Evolutionary conservation across 2,888 invertebrate genomes (phyloP), one percentile per base, ranked within the genome.

Genomic region (Branchipolynoe longqiensis): DNA sequence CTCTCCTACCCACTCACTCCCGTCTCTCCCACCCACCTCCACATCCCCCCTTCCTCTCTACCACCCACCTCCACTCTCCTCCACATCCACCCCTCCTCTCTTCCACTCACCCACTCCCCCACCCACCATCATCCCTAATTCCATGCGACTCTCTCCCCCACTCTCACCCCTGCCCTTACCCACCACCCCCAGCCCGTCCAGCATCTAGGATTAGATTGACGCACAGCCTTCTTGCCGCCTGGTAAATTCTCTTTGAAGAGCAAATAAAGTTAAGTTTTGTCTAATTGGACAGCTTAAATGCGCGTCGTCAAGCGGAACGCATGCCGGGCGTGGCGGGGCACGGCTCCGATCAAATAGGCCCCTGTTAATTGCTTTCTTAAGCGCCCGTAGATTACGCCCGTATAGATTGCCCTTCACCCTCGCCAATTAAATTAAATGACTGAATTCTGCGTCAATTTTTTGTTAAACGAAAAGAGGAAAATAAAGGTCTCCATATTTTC

Each of bases 261-360:
- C 78, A 78, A 78, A 78, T 78, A 78, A 78, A 48, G 78, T 78
- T 78, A 78, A 78, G 48, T 78, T 78, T 78, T 78, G 78, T 78
- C 78, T 78, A 78, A 78, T 78, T 48, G 78, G 54, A 48, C 54
- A 54, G 54, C 41, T 78, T 78, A 78, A 78, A 54, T 69, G 69
- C 14, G 78, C 48, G 41, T 28, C 14, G 48, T 28, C 78, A 28
- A 78, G 48, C 78, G 69, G 18, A 38, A 48, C 78, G 78, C 48
- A 33, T 48, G 78, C 28, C 48, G 25, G 31, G 41, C 33, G 41
- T 25, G 41, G 78, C 48, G 28, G n/a, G 78, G 41, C 41, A 28
- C 41, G 48, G 8, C 78, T 8, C 78, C n/a, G 69, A 69, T 69
- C 69, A 69, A 69, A 69, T 69, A 69, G 8, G 33, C 33, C 38